Base-by-base conservation (phyloP, 2,113 vertebrate genomes). In the Podocnemis expansa region DNA sequence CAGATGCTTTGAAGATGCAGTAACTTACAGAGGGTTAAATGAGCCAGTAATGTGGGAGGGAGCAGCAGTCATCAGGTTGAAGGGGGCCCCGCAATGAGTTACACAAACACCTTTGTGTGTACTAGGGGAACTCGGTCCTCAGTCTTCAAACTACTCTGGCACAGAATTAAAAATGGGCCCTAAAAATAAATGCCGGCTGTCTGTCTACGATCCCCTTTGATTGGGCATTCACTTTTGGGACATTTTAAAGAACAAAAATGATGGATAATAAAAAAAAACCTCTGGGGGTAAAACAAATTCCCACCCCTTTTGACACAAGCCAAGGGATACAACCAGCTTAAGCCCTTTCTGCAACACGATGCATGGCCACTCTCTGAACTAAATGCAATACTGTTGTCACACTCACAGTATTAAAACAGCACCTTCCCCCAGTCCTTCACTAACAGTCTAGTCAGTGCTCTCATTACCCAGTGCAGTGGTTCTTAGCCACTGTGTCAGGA, bases 51-150 rank as follows among this genome's bases (percentile, higher is more conserved):
- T 78, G 85, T 81, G 88, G 89, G 87, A 84, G 83, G 91, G 60
- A 95, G 94, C 95, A 84, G 87, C 60, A 96, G 90, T 95, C 93
- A 92, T 85, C 90, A 89, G 94, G 95, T 94, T 96, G 94, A 94
- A 89, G 93, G 94, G 83, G 85, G 75, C 76, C 93, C 91, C 94
- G 91, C 81, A 92, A 82, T 83, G 96, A 95, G 92, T 93, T 91
- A 96, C 91, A 93, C 91, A 94, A 96, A 91, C 94, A 94, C 70
- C 92, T 97, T 96, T 89, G 90, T 91, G 87, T 93, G 85, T 67
- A 95, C 84, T 6, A 82, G 4, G 16, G 91, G 87, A 80, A 95
- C 94, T 91, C 90, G 91, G 73, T 91, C 82, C 88, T 90, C 79
- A 91, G n/a, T 60, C 83, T 45, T 80, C 91, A 91, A 91, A 29